phyloP scores from a whole-genome alignment of 2,888 invertebrate genomes.

The Gymnoscelis rufifasciata region DNA sequence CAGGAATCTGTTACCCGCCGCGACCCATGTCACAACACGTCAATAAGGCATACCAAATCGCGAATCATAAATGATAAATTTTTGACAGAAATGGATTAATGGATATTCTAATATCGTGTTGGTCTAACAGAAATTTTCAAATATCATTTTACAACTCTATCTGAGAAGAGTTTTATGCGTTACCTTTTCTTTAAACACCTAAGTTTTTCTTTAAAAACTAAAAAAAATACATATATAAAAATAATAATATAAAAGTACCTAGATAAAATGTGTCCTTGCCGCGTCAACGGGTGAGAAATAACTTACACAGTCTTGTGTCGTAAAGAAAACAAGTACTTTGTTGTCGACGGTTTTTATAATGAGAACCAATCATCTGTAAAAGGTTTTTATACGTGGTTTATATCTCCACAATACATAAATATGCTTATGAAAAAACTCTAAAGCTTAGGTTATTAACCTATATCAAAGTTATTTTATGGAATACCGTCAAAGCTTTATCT shows the following conservation, averaged over 20 bases:
- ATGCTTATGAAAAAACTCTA: no score
- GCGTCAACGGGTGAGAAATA: no score
- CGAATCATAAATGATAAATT: slow-evolving; percentile 52
- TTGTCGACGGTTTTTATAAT: not conserved
- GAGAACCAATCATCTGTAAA: not conserved
- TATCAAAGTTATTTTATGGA: no score
- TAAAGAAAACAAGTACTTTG: not conserved
- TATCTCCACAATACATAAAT: no score
- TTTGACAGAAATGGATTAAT: slow-evolving; percentile 43
- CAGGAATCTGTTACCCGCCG: slow-evolving; percentile 52
- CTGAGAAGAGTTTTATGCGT: no score
- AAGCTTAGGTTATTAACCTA: no score
- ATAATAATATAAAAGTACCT: no score
- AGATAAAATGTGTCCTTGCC: no score
- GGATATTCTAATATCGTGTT: slow-evolving; percentile 44
- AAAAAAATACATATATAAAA: no score
- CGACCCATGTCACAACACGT: slow-evolving; percentile 64
- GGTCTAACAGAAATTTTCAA: slow-evolving; percentile 8
- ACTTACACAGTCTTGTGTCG: not conserved
- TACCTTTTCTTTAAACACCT: not conserved
- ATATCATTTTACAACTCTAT: no score
- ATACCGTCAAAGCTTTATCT: no score
- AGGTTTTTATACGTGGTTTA: not conserved
- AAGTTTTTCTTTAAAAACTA: no score
- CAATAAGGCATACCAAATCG: slow-evolving; percentile 58